Conservation (phyloP, 1,140 invertebrate species). For the Bombus fervidus region DNA sequence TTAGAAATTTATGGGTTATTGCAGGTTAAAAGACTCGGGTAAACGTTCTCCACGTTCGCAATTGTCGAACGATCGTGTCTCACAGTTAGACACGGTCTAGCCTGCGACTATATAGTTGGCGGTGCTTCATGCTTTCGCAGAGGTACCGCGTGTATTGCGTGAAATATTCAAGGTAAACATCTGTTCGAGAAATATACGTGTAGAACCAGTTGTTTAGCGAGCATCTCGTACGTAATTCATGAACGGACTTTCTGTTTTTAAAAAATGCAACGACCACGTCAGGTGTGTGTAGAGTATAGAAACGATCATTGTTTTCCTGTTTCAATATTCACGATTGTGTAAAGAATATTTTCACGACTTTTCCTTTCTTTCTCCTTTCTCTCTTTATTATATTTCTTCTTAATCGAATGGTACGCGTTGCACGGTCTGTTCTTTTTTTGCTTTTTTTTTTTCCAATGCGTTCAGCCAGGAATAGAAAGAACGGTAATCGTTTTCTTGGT, state of each 20-base stretch:
- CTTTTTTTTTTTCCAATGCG: not conserved
- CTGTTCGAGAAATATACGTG: conserved; percentile 4
- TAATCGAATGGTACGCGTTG: not conserved
- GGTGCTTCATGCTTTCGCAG: not conserved
- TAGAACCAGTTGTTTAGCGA: not conserved
- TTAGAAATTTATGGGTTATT: not conserved
- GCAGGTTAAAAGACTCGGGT: not conserved
- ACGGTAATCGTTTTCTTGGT: not conserved
- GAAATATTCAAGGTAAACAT: conserved; percentile 14
- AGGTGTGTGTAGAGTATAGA: not conserved
- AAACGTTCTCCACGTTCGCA: not conserved
- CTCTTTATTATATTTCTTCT: no score
- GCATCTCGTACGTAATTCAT: not conserved
- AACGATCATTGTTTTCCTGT: not conserved
- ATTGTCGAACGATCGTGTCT: no score
- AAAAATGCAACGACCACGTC: conserved; percentile 20
- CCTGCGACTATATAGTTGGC: not conserved
- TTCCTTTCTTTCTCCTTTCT: not conserved
- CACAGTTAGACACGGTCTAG: not conserved
- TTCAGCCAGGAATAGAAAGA: no score
- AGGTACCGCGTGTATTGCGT: not conserved
- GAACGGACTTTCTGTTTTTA: not conserved
- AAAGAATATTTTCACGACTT: not conserved
- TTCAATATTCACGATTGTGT: not conserved
- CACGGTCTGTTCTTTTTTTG: no score